Evolutionary conservation across 2,888 invertebrate species (phyloP), one percentile per base, ranked within the genome.

Genomic region (Volucella bombylans): DNA sequence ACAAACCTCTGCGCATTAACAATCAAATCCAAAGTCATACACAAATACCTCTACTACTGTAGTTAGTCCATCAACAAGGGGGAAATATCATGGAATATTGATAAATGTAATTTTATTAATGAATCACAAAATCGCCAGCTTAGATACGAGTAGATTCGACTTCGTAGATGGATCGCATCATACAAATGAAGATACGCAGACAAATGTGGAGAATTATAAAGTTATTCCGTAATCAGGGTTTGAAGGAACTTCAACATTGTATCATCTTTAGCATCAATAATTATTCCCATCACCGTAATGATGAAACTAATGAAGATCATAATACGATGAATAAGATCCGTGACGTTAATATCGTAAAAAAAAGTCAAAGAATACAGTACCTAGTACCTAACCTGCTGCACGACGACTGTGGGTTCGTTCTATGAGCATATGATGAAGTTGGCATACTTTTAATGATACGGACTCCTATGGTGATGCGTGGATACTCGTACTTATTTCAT

Each of bases 221-320:
- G 47, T 45, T 43, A 49, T 67, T 62, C 39, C 68, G 76, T 69
- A 62, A 57, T 67, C 39, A 31, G 31, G 4, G 39, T 43, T 67
- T 68, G 55, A 67, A 72, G 67, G 59, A 64, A 57, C 68, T 54
- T 31, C 59, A 82, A 82, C 78, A 68, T 79, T 82, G 82, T 79
- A 73, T 43, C 62, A 57, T 79, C 68, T 62, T 79, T 67, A 50
- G 72, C 15, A 31, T 31, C 31, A 73, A 64, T 79, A 79, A 82
- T 82, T 83, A 80, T 69, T 80, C 74, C 54, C 80, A 83, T 80
- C 69, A 83, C 74, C 73, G 73, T 68, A 71, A 74, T 80, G 74
- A 83, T 80, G 80, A 80, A 65, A 80, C 80, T 83, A 83, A 83
- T 83, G 83, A 80, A 83, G 79, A 79, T 50, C 73, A 82, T 82